Percentiles rank a stretch among this genome's conserved stretches.
phyloP scores from a whole-genome alignment of 2,888 invertebrate species.

The Lamproptera curius region DNA sequence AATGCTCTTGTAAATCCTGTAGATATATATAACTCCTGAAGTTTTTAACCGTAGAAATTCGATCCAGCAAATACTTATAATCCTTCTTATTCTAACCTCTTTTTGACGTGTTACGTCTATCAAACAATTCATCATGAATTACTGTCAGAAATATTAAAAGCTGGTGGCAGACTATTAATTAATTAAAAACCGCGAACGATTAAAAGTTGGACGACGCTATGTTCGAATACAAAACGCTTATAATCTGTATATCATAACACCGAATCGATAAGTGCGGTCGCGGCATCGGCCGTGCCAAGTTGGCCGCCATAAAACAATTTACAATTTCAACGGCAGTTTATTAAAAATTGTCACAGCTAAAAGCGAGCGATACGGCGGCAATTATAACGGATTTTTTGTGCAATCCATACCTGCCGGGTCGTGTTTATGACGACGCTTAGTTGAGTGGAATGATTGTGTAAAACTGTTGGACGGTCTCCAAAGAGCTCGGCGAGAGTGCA shows the following conservation, averaged over 20 bases:
- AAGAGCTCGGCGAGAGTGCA: conserved; percentile 58
- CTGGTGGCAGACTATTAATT: too few relatives aligned
- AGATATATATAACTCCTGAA: too few relatives aligned
- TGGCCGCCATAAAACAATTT: conserved; percentile 19
- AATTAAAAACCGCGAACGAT: too few relatives aligned
- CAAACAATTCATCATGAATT: too few relatives aligned
- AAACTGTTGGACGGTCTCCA: conserved; percentile 73
- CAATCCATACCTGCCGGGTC: conserved; percentile 72
- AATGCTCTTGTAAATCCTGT: too few relatives aligned
- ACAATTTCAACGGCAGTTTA: conserved; percentile 27
- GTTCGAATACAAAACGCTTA: too few relatives aligned
- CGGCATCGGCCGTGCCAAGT: conserved; percentile 18
- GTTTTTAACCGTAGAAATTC: too few relatives aligned
- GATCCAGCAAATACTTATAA: too few relatives aligned
- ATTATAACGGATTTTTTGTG: conserved; percentile 72
- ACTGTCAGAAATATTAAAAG: too few relatives aligned
- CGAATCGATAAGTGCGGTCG: conserved; percentile 17
- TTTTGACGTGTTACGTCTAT: too few relatives aligned
- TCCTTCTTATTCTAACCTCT: too few relatives aligned
- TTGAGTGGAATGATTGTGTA: conserved; percentile 78
- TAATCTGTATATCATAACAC: conserved; percentile 4
- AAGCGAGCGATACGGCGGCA: conserved; percentile 63
- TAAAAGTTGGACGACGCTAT: too few relatives aligned
- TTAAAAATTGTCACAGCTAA: conserved; percentile 49
- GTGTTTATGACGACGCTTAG: conserved; percentile 77